phyloP scores from a whole-genome alignment of 2,113 vertebrate species.

The Atherinomorus stipes region DNA sequence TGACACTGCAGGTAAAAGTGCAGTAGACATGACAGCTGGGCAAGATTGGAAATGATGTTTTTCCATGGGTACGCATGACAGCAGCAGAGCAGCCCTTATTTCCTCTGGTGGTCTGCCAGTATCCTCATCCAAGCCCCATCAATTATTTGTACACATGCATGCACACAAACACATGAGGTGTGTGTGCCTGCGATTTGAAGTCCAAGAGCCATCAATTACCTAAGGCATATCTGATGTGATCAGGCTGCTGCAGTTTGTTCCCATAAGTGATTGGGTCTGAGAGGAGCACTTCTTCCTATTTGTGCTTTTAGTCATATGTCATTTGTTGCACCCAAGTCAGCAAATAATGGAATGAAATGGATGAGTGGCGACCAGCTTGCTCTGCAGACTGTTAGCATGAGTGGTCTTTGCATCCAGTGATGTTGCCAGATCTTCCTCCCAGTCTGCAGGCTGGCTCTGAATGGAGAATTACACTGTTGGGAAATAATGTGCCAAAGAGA shows the following conservation, averaged over 20 bases:
- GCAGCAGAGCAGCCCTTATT: constrained; percentile 31
- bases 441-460: constrained; percentile 20
- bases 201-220: constrained; percentile 66
- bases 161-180: constrained; percentile 11
- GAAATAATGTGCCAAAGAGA: constrained; percentile 42
- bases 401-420: constrained; percentile 38
- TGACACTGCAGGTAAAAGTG: constrained; percentile 31
- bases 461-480: constrained; percentile 17
- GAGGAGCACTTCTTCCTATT: constrained; percentile 40
- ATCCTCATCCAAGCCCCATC: constrained; percentile 46
- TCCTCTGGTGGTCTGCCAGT: constrained; percentile 54
- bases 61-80: background rate
- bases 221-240: constrained; percentile 62
- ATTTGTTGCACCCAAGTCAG: constrained; percentile 50
- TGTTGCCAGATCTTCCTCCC: constrained; percentile 38
- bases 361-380: constrained; percentile 31
- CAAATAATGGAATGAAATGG: constrained; percentile 38
- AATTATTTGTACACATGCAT: constrained; percentile 8
- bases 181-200: constrained; percentile 40
- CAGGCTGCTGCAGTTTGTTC: constrained; percentile 55
- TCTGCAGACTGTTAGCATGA: constrained; percentile 45
- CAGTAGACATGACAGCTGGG: constrained; percentile 15
- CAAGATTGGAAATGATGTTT: constrained; percentile 16
- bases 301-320: constrained; percentile 14
- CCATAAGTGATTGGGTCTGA: constrained; percentile 49